Evolutionary conservation across 2,797 vertebrate species (phyloP), one percentile per base, ranked within the genome.

Genomic region (Melanogrammus aeglefinus): DNA sequence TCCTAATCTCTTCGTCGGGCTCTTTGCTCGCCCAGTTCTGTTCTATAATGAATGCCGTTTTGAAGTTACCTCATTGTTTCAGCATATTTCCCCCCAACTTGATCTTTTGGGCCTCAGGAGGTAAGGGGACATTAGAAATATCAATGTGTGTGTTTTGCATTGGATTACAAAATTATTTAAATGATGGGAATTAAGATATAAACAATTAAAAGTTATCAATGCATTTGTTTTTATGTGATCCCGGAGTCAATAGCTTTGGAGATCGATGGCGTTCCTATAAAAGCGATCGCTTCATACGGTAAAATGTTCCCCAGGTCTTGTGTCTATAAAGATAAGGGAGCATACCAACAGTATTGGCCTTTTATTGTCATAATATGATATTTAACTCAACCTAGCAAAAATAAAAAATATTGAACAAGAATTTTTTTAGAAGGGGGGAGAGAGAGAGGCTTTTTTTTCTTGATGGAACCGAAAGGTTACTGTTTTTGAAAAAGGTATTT

Each of bases 1-100:
- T 78, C 81, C 66, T 91, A 87, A 92, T 91, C 86, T 87, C 84
- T 44, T 66, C 85, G 77, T 75, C 84, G 72, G 76, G 82, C n/a
- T 21, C 70, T 77, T 35, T 27, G 27, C 14, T 84, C 70, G 83
- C 78, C 41, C 44, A 18, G 44, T 31, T 38, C 77, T 69, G 14
- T 33, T 47, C 39, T 7, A 31, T 75, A 38, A 38, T 77, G 76
- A 80, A 86, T 86, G 75, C 79, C 80, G 75, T 84, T 91, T 89
- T 78, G 29, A 80, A 81, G 79, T 76, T 51, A 85, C 77, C 86
- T 84, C 18, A 47, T 85, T 76, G 41, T 41, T 72, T 75, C 57
- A 76, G 70, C 81, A 69, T 74, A 12, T 81, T 80, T 77, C 35
- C 24, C 41, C 21, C 72, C 70, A 24, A 29, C 73, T 47, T 75